Base-by-base conservation (phyloP, 2,888 invertebrate species). In the Epistrophe eligans region DNA sequence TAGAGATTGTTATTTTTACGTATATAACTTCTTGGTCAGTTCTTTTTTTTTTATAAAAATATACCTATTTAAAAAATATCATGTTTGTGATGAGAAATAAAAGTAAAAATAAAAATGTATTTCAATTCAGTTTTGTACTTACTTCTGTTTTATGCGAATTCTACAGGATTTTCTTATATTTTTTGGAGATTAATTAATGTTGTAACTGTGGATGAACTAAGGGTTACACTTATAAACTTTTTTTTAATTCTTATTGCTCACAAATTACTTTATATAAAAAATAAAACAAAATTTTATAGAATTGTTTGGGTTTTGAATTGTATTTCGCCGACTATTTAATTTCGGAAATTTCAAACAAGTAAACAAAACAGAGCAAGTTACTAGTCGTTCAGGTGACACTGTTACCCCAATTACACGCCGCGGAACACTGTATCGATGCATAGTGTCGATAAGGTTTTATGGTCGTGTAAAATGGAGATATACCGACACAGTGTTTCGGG, bases 21-120 rank as follows among this genome's bases (percentile, higher is more conserved):
- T 52, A 52, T 66, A 35, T 74, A 74, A 50, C 24, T 19, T 19
- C 35, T 74, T 32, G 45, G 66, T 28, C 40, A 74, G 38, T 50
- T 58, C 24, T 80, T 60, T 67, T 79, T 80, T 79, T 80, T 71
- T 60, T 64, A 72, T 79, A 60, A 48, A 70, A 48, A 28, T 52
- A 52, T 10, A 35, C 9, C 7, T 35, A 35, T 9, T 1, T 43
- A 50, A 66, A 35, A 8, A 32, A 38, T 60, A 71, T 55, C 17
- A 38, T 64, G 79, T 64, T 80, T 80, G 55, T 74, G 70, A 67
- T 67, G 35, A 38, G 13, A 40, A 74, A 79, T 73, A 66, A 55
- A 55, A 64, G 28, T 50, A n/a, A 66, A 45, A 32, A 32, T 64
- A 35, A 35, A 38, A 71, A 35, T 28, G 4, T 9, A 60, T 11